Conservation (phyloP, 2,113 vertebrate genomes). For the Ageneiosus marmoratus region DNA sequence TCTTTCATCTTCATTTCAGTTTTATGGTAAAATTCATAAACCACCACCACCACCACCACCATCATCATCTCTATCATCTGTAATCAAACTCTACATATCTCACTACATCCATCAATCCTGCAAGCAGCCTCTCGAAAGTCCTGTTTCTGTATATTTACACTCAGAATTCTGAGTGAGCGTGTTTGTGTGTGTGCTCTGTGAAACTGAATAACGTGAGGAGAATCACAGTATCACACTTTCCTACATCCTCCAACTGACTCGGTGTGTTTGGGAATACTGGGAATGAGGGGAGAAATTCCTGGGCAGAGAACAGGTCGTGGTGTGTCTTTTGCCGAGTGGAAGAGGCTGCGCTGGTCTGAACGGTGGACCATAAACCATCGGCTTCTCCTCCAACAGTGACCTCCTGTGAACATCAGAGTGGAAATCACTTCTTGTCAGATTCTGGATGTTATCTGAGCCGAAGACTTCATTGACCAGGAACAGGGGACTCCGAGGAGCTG, state of each 20-base stretch:
- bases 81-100: neutral
- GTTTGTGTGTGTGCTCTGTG: neutral
- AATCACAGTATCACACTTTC: neutral
- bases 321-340: conserved; percentile 62
- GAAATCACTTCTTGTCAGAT: conserved; percentile 75
- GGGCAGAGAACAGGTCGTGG: conserved; percentile 73
- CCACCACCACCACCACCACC: too few species aligned
- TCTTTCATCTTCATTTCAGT: neutral
- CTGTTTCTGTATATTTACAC: neutral
- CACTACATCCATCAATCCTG: neutral
- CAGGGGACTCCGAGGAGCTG: conserved; percentile 78
- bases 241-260: conserved; percentile 47
- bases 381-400: conserved; percentile 73
- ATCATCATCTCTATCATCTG: neutral
- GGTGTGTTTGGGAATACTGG: conserved; percentile 6
- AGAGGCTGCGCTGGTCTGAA: conserved; percentile 74
- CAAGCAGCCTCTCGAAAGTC: neutral
- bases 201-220: neutral
- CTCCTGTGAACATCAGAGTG: conserved; percentile 77
- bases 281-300: conserved; percentile 33
- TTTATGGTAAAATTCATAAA: neutral
- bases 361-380: conserved; percentile 67
- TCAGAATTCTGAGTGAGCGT: too few species aligned
- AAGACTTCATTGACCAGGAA: conserved; percentile 86
- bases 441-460: conserved; percentile 71